Percentiles rank a stretch among this genome's conserved stretches.
These are phyloP conservation scores for Callocephalon fimbriatum DNA, from an alignment of 2,113 vertebrate species.

Conservation along the genomic window DNA sequence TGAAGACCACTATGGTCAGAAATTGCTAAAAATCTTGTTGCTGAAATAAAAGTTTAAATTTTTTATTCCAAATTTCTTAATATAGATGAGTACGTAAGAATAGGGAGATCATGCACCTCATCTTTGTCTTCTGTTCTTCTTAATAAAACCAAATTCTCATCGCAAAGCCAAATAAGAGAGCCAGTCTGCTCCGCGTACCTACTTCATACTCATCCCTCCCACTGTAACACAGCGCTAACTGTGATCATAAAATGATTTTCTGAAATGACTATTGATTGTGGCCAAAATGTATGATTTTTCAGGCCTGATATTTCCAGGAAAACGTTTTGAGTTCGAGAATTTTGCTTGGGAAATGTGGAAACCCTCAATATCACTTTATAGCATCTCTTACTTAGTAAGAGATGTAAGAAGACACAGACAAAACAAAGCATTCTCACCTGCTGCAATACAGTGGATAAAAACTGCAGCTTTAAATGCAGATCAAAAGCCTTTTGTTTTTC, in stretches of 20 bases:
- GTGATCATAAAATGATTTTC: neutral
- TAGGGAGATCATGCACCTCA: neutral
- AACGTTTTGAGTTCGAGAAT: neutral
- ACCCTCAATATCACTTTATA: conserved; percentile 43
- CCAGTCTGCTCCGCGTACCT: neutral
- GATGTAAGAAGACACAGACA: conserved; percentile 25
- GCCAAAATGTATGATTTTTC: neutral
- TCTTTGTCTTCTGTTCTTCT: neutral
- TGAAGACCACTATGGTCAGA: neutral
- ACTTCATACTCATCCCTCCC: neutral
- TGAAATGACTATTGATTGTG: neutral
- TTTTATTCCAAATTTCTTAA: neutral
- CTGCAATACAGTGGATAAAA: conserved; percentile 84
- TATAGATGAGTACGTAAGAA: neutral
- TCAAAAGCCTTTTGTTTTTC: conserved; percentile 78
- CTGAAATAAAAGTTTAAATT: neutral
- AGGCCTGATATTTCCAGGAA: neutral
- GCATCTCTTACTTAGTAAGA: conserved; percentile 8
- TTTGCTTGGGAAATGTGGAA: neutral
- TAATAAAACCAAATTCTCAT: neutral
- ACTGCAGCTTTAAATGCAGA: conserved; percentile 82
- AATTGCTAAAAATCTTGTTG: neutral
- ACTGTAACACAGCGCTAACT: neutral
- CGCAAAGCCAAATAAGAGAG: neutral
- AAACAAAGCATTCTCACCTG: conserved; percentile 80